A percentile compares a stretch with the other conserved stretches of the same genome.
phyloP scores from a whole-genome alignment of 30 jellyfish, hydroid and myxozoan genomes.

The Haliclystus octoradiatus region DNA sequence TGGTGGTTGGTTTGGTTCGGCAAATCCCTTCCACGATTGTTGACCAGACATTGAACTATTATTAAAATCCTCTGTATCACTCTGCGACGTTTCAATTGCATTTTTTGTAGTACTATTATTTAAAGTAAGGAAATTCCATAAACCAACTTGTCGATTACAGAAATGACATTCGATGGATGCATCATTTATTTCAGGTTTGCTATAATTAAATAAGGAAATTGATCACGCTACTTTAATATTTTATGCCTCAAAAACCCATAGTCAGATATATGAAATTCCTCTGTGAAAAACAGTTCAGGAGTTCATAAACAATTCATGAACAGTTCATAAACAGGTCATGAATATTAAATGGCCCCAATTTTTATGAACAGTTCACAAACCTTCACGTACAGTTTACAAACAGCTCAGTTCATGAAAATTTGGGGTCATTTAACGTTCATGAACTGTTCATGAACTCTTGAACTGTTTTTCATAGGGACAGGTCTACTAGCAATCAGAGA shows the following conservation, averaged over 20 bases:
- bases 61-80: not conserved
- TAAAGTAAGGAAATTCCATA: conserved; percentile 64
- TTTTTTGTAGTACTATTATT: not conserved
- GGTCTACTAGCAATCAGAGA: too few relatives aligned
- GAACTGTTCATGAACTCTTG: too few relatives aligned
- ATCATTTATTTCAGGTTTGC: conserved; percentile 61
- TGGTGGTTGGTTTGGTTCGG: conserved; percentile 70
- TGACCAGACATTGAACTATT: not conserved
- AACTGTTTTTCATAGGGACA: too few relatives aligned
- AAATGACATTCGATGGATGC: conserved; percentile 71
- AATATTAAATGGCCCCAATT: too few relatives aligned
- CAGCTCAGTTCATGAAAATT: too few relatives aligned
- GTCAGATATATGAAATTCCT: too few relatives aligned
- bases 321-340: too few relatives aligned
- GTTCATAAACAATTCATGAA: too few relatives aligned
- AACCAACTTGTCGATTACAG: conserved; percentile 80
- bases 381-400: too few relatives aligned
- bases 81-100: not conserved
- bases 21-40: conserved; percentile 14
- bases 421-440: too few relatives aligned
- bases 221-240: not conserved
- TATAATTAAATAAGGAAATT: conserved; percentile 4
- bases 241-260: not conserved
- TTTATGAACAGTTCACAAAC: too few relatives aligned
- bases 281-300: too few relatives aligned